phyloP scores from a whole-genome alignment of 1,140 invertebrate genomes.

The Zaprionus lachaisei region DNA sequence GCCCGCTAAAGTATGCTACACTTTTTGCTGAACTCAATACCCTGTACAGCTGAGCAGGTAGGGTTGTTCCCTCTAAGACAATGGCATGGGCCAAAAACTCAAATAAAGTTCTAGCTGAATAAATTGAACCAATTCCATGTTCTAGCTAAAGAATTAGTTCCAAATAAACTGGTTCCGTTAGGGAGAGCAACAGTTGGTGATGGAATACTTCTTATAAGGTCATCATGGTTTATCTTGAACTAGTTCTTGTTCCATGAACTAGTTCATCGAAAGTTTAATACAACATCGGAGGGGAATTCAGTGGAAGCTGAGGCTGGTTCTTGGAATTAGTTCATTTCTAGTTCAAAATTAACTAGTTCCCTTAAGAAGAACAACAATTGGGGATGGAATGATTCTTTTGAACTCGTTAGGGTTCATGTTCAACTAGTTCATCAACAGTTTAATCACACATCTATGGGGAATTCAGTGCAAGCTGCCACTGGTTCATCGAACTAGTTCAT shows the following conservation, averaged over 20 bases:
- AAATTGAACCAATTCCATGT: too few relatives aligned
- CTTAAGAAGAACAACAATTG: too few relatives aligned
- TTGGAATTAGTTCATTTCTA: neutral
- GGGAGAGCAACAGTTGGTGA: too few relatives aligned
- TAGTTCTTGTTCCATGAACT: neutral
- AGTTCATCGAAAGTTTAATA: neutral
- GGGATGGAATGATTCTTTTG: neutral
- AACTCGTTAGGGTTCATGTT: neutral
- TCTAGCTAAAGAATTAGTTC: neutral
- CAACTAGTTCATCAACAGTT: neutral
- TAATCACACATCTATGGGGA: neutral
- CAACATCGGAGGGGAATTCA: neutral
- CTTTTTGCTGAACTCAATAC: conserved; percentile 23
- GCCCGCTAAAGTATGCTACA: conserved; percentile 17
- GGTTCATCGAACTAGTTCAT: conserved; percentile 1
- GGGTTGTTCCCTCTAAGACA: neutral
- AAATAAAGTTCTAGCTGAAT: too few relatives aligned
- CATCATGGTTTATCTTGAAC: neutral
- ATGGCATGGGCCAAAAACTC: neutral
- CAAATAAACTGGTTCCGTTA: neutral
- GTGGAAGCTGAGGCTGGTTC: neutral
- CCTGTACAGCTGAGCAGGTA: neutral
- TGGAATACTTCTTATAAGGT: too few relatives aligned
- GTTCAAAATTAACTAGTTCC: neutral
- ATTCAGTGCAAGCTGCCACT: neutral